Evolutionary conservation across 2,797 vertebrate genomes (phyloP).

Genomic region (Ctenochaetus hawaiiensis): DNA sequence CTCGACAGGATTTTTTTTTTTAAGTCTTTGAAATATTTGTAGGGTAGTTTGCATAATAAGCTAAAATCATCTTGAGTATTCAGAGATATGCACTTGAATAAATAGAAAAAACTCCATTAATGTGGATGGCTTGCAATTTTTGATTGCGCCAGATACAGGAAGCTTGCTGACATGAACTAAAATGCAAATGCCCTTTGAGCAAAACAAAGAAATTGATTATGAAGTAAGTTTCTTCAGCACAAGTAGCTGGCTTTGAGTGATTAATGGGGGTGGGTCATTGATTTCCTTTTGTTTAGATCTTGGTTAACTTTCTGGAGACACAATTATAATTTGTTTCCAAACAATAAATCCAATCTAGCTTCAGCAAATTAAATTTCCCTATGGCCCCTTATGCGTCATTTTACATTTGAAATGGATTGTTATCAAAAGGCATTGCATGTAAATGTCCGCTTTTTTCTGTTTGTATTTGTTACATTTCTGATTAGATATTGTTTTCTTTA

Average conservation of each 20-base stretch:
- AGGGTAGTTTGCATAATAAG: conserved; percentile 74
- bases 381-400: conserved; percentile 86
- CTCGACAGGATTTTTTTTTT: conserved; percentile 30
- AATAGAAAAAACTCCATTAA: conserved; percentile 84
- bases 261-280: conserved; percentile 88
- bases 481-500: conserved; percentile 80
- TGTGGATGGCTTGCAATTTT: conserved; percentile 85
- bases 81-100: conserved; percentile 84
- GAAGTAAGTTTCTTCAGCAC: conserved; percentile 88
- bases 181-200: conserved; percentile 89
- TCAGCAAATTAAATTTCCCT: conserved; percentile 84
- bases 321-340: conserved; percentile 90
- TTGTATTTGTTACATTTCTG: conserved; percentile 76
- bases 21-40: conserved; percentile 68
- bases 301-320: conserved; percentile 89
- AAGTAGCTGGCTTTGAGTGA: conserved; percentile 88
- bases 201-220: conserved; percentile 93
- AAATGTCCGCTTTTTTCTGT: conserved; percentile 76
- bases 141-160: conserved; percentile 88
- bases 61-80: conserved; percentile 83
- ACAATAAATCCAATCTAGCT: conserved; percentile 91
- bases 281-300: conserved; percentile 90
- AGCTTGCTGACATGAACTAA: conserved; percentile 85
- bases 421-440: conserved; percentile 73
- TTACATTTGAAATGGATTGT: conserved; percentile 83